Evolutionary conservation across 2,797 vertebrate species (phyloP), one percentile per base, ranked within the genome.

Genomic region (Sciaenops ocellatus): DNA sequence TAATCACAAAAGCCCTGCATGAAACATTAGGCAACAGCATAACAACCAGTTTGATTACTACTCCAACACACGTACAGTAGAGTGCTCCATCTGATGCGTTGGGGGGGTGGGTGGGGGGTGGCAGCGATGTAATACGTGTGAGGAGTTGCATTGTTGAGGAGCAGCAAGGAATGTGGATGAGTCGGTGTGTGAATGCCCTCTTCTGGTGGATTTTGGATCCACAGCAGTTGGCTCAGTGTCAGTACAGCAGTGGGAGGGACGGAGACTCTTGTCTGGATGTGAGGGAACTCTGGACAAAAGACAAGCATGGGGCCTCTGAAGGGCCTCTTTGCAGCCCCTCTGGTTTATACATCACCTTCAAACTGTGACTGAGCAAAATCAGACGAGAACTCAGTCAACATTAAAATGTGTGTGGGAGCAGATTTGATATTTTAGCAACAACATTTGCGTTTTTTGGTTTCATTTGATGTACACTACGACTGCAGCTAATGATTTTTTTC

Each of bases 121-220:
- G 69, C 66, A 70, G 28, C 18, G 15, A 76, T 78, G 76, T 81
- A 84, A 55, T 38, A 16, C 3, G 11, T 47, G 59, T 41, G 34
- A 17, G 20, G 9, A n/a, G 67, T 85, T 79, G 62, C 75, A 69
- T 5, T 46, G 69, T 44, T 30, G 44, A 77, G 50, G 48, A 61
- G 5, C 66, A n/a, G 34, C 6, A 55, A 47, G 3, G 68, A 30
- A 11, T 46, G 67, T 46, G 50, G 59, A 76, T 51, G 70, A 72
- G 67, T 41, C 52, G 71, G 73, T 78, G 82, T 52, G 30, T 69
- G 65, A 74, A 79, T 67, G 93, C 94, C 94, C 92, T 92, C 95
- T 94, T 61, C 87, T 95, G 95, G 95, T 77, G 24, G 48, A 67
- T 9, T 63, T 50, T 28, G 55, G 83, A 73, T 66, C 48, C 17